Conservation (phyloP, 2,797 vertebrate genomes). For the Pangasius sanitwongsei region DNA sequence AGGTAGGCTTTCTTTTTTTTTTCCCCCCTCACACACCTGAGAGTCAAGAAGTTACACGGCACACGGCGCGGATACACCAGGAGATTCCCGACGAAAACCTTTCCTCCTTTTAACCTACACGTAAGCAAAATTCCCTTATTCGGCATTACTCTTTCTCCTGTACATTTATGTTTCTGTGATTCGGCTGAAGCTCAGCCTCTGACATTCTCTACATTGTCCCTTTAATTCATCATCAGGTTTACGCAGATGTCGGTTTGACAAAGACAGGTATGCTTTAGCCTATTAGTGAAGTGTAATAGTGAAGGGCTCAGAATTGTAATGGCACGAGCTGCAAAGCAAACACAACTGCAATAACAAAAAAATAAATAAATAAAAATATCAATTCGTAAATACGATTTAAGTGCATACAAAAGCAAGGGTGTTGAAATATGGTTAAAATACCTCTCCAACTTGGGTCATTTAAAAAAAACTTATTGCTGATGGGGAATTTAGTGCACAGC, state of each 20-base stretch:
- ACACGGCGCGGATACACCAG: not conserved
- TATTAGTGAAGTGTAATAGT: too few species aligned
- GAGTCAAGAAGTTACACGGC: not conserved
- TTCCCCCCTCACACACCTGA: not conserved
- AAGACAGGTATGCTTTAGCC: not conserved
- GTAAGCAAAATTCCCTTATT: slow-evolving; percentile 18
- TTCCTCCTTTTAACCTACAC: slow-evolving; percentile 5
- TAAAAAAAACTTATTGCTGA: not conserved
- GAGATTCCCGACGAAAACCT: not conserved
- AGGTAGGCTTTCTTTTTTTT: not conserved
- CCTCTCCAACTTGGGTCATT: not conserved
- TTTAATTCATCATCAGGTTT: not conserved
- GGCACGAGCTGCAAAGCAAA: not conserved
- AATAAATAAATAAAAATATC: not conserved
- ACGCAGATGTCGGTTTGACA: not conserved
- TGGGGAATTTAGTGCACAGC: not conserved
- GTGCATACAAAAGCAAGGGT: not conserved
- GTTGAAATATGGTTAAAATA: not conserved
- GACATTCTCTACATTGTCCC: not conserved
- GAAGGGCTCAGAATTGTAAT: not conserved
- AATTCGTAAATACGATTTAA: not conserved
- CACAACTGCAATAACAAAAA: too few species aligned
- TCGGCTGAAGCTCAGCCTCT: not conserved
- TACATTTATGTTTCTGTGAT: not conserved
- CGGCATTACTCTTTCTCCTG: not conserved